These are phyloP conservation scores for Gasterosteus nipponicus DNA, from an alignment of 2,113 vertebrate genomes.

Conservation along the genomic window DNA sequence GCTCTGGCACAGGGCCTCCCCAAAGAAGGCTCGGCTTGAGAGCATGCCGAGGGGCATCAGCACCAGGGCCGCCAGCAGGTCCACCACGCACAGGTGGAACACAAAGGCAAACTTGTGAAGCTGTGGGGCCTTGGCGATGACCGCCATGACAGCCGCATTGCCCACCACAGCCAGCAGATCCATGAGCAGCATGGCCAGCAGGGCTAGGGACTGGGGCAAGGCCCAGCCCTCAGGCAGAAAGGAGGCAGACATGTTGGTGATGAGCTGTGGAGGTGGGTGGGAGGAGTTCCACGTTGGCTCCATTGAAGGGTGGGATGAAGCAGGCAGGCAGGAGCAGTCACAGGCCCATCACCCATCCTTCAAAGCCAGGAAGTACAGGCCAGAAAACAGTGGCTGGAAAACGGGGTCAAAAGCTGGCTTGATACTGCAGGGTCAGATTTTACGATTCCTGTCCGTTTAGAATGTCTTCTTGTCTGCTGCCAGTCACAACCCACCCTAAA, in stretches of 20 bases:
- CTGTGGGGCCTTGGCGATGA: slow-evolving; percentile 93
- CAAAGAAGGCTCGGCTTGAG: slow-evolving; percentile 88
- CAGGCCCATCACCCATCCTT: slow-evolving; percentile 93
- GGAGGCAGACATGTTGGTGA: slow-evolving; percentile 83
- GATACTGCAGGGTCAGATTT: slow-evolving; percentile 27
- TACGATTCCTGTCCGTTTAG: slow-evolving; percentile 37
- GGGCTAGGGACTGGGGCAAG: slow-evolving; percentile 87
- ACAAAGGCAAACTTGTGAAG: slow-evolving; percentile 98
- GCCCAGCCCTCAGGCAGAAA: slow-evolving; percentile 81
- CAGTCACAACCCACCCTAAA: slow-evolving; percentile 36
- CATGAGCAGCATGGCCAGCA: slow-evolving; percentile 96
- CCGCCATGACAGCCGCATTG: slow-evolving; percentile 93
- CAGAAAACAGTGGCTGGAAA: slow-evolving; percentile 63
- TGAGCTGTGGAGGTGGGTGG: slow-evolving; percentile 72
- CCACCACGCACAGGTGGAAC: slow-evolving; percentile 98
- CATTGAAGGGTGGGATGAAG: slow-evolving; percentile 86
- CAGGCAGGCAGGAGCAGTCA: slow-evolving; percentile 82
- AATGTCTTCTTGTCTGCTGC: slow-evolving; percentile 34
- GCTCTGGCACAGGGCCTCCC: slow-evolving; percentile 91
- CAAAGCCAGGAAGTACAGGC: slow-evolving; percentile 78
- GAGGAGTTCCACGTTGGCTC: slow-evolving; percentile 90
- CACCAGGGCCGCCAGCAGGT: slow-evolving; percentile 94
- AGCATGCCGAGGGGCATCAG: slow-evolving; percentile 98
- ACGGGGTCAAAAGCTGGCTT: slow-evolving; percentile 38
- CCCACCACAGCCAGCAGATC: slow-evolving; percentile 93